phyloP scores from a whole-genome alignment of 1,140 invertebrate species.

The Uloborus diversus region DNA sequence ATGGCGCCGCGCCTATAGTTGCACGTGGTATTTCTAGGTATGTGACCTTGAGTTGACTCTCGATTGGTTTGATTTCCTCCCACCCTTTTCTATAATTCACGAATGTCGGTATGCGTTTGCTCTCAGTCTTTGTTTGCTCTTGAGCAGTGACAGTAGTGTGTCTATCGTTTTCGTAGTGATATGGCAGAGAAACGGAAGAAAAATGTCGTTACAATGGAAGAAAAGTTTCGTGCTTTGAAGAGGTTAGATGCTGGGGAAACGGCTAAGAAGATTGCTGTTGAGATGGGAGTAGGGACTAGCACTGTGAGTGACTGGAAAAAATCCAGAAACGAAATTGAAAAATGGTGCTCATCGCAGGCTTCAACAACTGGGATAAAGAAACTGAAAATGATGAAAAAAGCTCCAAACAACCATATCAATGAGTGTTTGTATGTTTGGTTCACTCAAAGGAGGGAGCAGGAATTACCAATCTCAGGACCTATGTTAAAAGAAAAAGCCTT shows the following conservation, averaged over 20 bases:
- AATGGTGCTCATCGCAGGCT: not conserved
- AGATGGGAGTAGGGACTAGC: not conserved
- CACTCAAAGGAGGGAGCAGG: not conserved
- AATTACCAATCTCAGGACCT: not conserved
- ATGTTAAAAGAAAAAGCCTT: constrained; percentile 3
- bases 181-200: too few species aligned
- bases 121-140: too few species aligned
- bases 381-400: not conserved
- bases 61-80: too few species aligned
- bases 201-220: not conserved
- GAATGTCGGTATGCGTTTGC: too few species aligned
- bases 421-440: not conserved
- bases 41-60: too few species aligned
- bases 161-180: too few species aligned
- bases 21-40: too few species aligned
- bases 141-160: too few species aligned
- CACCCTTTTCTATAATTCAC: too few species aligned
- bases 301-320: not conserved
- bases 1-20: too few species aligned
- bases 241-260: not conserved
- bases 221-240: not conserved
- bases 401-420: not conserved
- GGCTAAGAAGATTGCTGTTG: not conserved
- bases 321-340: not conserved
- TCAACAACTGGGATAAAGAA: not conserved